Conservation (phyloP, 2,113 vertebrate genomes). For the Pavo muticus region DNA sequence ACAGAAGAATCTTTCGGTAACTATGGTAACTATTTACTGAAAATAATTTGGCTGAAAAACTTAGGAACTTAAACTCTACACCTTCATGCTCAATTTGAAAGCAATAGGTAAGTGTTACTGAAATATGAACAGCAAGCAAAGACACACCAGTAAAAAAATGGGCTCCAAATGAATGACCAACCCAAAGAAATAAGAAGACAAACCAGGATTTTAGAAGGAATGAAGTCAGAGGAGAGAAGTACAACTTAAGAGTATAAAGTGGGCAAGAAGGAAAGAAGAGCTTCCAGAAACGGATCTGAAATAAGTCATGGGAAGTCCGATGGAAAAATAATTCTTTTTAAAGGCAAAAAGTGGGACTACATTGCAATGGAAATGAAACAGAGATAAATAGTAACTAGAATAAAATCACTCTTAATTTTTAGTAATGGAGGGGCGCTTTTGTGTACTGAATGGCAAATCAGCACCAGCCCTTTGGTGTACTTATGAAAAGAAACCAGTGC, state of each 20-base stretch:
- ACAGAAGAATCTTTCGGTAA: neutral
- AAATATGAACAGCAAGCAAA: neutral
- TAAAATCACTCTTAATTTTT: neutral
- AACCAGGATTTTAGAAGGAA: neutral
- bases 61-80: neutral
- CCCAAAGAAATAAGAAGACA: neutral
- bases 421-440: neutral
- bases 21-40: slow-evolving; percentile 48
- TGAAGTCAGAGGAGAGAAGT: neutral
- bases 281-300: neutral
- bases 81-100: neutral
- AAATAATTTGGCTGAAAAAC: slow-evolving; percentile 29
- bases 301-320: neutral
- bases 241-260: neutral
- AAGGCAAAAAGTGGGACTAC: neutral
- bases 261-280: neutral
- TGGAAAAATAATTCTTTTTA: neutral
- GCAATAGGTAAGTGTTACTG: neutral
- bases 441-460: neutral
- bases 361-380: neutral
- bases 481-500: neutral
- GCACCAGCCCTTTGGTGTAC: neutral
- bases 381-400: neutral
- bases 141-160: neutral
- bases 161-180: neutral